phyloP scores from a whole-genome alignment of 2,797 vertebrate genomes.

The Zalophus californianus region DNA sequence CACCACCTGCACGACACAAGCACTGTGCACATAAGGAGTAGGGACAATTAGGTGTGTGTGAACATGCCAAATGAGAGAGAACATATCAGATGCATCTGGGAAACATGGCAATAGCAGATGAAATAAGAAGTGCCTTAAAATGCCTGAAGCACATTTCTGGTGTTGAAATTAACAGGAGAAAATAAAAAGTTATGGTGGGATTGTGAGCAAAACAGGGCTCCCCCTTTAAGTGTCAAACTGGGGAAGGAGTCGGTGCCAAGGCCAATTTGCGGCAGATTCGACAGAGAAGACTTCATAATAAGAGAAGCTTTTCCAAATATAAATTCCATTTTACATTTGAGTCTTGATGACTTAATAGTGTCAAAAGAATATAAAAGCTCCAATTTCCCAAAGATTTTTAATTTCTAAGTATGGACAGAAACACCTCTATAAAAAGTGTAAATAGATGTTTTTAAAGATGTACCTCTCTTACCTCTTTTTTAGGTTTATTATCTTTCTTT shows the following conservation, averaged over 20 bases:
- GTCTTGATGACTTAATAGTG: not conserved
- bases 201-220: not conserved
- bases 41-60: not conserved
- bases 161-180: not conserved
- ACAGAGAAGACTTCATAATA: not conserved
- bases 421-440: not conserved
- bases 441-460: not conserved
- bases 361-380: not conserved
- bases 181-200: not conserved
- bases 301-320: not conserved
- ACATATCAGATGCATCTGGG: not conserved
- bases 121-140: not conserved
- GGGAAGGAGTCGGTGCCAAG: not conserved
- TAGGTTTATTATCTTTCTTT: slow-evolving; percentile 87
- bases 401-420: not conserved
- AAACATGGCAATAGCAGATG: not conserved
- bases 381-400: not conserved
- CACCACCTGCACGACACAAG: not conserved
- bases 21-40: not conserved
- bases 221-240: not conserved
- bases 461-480: slow-evolving; percentile 85
- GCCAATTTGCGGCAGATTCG: not conserved
- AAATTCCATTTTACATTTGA: slow-evolving; percentile 8
- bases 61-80: not conserved
- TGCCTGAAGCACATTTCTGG: not conserved